A percentile compares a stretch with the other conserved stretches of the same genome.
Conservation (phyloP, 2,113 vertebrate genomes). For the Laterallus jamaicensis region DNA sequence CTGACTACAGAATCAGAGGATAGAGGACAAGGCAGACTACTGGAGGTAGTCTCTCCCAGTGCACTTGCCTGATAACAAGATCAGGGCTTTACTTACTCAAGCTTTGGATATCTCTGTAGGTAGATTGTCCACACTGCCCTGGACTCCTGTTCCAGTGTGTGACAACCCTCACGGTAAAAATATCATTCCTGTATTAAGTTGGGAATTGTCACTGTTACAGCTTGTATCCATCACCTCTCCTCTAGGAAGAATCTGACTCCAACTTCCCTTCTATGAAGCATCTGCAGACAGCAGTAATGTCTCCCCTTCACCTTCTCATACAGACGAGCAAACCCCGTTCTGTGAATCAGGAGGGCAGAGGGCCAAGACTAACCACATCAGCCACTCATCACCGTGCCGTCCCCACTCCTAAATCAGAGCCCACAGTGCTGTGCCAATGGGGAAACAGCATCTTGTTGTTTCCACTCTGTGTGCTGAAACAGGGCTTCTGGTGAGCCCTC, state of each 20-base stretch:
- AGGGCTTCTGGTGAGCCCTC: neutral
- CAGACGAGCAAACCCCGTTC: neutral
- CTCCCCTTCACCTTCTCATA: neutral
- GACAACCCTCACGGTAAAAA: neutral
- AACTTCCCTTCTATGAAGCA: neutral
- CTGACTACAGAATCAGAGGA: neutral
- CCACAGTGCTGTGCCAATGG: neutral
- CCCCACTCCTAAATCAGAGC: neutral
- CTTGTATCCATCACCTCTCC: neutral
- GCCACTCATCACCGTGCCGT: too few species aligned
- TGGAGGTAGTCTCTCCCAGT: neutral
- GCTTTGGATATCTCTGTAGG: neutral
- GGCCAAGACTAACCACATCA: neutral
- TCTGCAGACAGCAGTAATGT: neutral
- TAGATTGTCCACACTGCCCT: neutral
- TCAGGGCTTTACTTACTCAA: neutral
- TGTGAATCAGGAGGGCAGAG: neutral
- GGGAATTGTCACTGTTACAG: neutral
- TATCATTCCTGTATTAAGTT: neutral
- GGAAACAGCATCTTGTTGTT: neutral
- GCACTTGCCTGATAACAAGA: neutral
- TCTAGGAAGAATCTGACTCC: neutral
- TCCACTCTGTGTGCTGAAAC: neutral
- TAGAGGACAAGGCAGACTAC: rapidly evolving
- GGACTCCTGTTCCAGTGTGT: neutral